Conservation (phyloP, 2,888 invertebrate genomes). For the Synergus laeviventris region DNA sequence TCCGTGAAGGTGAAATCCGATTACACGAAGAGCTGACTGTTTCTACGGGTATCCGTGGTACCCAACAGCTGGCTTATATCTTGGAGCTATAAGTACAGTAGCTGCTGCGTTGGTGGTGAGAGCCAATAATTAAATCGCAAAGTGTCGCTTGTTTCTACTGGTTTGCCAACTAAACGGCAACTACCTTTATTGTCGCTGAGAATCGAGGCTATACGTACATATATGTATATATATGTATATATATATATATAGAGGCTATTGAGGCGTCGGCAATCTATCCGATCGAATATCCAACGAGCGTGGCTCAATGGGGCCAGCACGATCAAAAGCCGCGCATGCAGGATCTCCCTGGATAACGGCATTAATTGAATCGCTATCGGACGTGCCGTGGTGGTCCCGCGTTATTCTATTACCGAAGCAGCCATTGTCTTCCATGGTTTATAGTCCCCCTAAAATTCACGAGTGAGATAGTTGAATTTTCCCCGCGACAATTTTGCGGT, state of each 20-base stretch:
- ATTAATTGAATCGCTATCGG: conserved; percentile 74
- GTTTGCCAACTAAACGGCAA: conserved; percentile 36
- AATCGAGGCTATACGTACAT: conserved; percentile 37
- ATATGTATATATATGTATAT: too few relatives aligned
- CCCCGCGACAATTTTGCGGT: conserved; percentile 53
- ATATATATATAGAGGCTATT: conserved; percentile 3
- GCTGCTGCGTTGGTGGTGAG: background rate
- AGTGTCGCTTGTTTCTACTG: conserved; percentile 21
- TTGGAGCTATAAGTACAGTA: background rate
- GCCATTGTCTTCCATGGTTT: conserved; percentile 72
- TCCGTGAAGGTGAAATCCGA: background rate
- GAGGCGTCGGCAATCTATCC: conserved; percentile 66
- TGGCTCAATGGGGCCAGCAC: conserved; percentile 60
- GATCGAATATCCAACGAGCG: conserved; percentile 66
- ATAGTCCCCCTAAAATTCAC: conserved; percentile 63
- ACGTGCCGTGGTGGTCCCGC: conserved; percentile 68
- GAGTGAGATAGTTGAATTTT: conserved; percentile 53
- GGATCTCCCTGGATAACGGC: conserved; percentile 69
- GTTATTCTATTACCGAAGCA: conserved; percentile 73
- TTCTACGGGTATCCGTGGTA: background rate
- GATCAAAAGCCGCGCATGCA: conserved; percentile 69
- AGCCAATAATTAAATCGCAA: conserved; percentile 35
- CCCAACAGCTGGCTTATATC: background rate
- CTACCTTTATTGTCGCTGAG: conserved; percentile 38
- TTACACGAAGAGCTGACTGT: background rate